Percentiles rank a stretch among this genome's conserved stretches.
Evolutionary conservation across 1,140 invertebrate genomes (phyloP).

Genomic region (Eumeta japonica): DNA sequence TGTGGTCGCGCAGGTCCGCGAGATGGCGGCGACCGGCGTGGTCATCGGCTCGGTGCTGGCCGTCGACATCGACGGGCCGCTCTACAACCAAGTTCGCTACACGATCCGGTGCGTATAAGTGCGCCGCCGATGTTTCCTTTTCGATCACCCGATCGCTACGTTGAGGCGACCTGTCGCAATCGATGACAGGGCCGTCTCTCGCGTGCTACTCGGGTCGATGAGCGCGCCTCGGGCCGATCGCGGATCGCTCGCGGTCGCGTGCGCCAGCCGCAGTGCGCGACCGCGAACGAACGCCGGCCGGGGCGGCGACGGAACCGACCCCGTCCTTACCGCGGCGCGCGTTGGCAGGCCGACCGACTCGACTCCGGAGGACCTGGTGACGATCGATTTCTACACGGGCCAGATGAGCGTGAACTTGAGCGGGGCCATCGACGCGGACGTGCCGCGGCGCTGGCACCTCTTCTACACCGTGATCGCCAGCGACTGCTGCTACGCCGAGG

Average conservation of each 20-base stretch:
- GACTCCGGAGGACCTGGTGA: slow-evolving; percentile 38
- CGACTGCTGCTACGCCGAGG: slow-evolving; percentile 34
- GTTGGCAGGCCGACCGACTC: slow-evolving; percentile 28
- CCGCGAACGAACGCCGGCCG: too few species aligned
- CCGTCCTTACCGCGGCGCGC: too few species aligned
- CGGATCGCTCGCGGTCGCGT: too few species aligned
- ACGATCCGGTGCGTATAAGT: slow-evolving; percentile 37
- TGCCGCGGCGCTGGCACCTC: slow-evolving; percentile 34
- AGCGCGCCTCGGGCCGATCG: too few species aligned
- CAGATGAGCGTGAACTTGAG: slow-evolving; percentile 37
- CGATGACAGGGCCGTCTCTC: too few species aligned
- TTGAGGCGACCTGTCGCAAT: too few species aligned
- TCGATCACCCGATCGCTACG: background rate
- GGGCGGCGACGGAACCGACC: too few species aligned
- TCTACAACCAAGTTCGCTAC: slow-evolving; percentile 51
- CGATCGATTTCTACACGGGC: slow-evolving; percentile 43
- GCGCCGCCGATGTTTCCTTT: background rate
- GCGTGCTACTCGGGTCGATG: too few species aligned
- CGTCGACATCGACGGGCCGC: slow-evolving; percentile 58
- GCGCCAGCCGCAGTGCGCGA: too few species aligned
- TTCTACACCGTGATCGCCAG: slow-evolving; percentile 50
- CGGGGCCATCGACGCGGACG: slow-evolving; percentile 53
- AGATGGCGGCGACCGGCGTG: slow-evolving; percentile 33
- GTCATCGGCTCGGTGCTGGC: slow-evolving; percentile 54
- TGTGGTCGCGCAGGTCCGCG: slow-evolving; percentile 24